Base-by-base conservation (phyloP, 2,797 vertebrate genomes). In the Propithecus perrieri region DNA sequence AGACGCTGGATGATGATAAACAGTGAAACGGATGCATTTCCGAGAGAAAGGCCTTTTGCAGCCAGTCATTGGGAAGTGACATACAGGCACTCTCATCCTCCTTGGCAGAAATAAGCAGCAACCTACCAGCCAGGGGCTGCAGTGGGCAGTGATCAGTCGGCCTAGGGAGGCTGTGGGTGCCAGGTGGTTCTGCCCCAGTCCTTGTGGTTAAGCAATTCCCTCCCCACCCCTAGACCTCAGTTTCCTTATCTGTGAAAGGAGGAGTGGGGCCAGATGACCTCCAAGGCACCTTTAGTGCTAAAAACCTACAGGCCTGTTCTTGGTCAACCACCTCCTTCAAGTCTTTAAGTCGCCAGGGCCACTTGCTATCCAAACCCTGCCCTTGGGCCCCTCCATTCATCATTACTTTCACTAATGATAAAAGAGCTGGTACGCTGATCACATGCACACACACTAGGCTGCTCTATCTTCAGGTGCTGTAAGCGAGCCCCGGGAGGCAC, bases 1-100 rank as follows among this genome's bases (percentile, higher is more conserved):
- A 85, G 67, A 89, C 46, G 9, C 94, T 38, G 22, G 41, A n/a
- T 35, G 18, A 72, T 57, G 57, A 85, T 57, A 76, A 91, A 80
- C 28, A 88, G 33, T 75, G 85, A 38, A 67, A 85, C 35, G 65
- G 65, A 91, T 26, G 53, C 67, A 67, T 71, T 89, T 96, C 67
- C 11, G 0, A 28, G 48, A 93, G 79, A 80, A 89, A 63, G n/a
- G 67, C 13, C 13, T 76, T 88, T 69, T 38, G 15, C 6, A 4
- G 26, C 35, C 24, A 67, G 30, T 67, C 92, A 71, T 71, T 57
- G 71, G 87, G 83, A 85, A 96, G 59, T 28, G 87, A 96, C 55
- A 46, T 18, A 24, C 43, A 33, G 74, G 67, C 3, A 1, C 26
- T 46, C 79, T 74, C 50, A 1, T 65, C 22, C 24, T 48, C 67